Base-by-base conservation (phyloP, 2,888 invertebrate genomes). In the Sminthurinus aureus region DNA sequence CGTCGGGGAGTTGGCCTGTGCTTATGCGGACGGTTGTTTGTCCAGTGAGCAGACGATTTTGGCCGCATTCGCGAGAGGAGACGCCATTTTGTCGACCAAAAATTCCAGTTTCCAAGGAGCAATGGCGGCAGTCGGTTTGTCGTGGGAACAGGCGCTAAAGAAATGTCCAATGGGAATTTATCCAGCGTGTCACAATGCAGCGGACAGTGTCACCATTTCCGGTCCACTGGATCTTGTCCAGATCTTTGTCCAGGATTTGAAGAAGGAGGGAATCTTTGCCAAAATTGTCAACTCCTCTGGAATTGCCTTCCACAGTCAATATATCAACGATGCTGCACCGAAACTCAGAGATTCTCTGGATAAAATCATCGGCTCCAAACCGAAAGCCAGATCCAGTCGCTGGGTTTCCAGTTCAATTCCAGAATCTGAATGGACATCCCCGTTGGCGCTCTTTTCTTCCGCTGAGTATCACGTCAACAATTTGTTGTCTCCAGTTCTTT, bases 1-100 rank as follows among this genome's bases (percentile, higher is more conserved):
- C 26, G 96, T 96, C 15, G 97, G 97, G 26, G 97, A 97, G 91
- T 92, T 96, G 88, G 96, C 96, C 0, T 98, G 98, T 91, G 98
- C 97, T 15, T 98, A 98, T 91, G 98, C 98, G 22, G 98, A 98
- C 92, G 98, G 96, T 15, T 95, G 96, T 74, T 94, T 99, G 89
- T 97, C 96, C 8, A 94, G 95, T 0, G 97, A 97, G 90, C 98
- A 99, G 91, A 95, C 98, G 0, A 94, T 98, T 83, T 91, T 98
- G 88, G 95, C 97, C 79, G 98, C 98, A 64, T 98, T 96, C 91
- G 78, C 82, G 1, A 22, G 93, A 85, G 91, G 91, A 24, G 88
- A 87, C 64, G 88, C 89, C 75, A 58, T 97, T 88, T 90, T 94
- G 87, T n/a, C n/a, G 96, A 96, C 89, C 94, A 95, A 11, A 92